Base-by-base conservation (phyloP, 2,113 vertebrate species). In the Picathartes gymnocephalus region DNA sequence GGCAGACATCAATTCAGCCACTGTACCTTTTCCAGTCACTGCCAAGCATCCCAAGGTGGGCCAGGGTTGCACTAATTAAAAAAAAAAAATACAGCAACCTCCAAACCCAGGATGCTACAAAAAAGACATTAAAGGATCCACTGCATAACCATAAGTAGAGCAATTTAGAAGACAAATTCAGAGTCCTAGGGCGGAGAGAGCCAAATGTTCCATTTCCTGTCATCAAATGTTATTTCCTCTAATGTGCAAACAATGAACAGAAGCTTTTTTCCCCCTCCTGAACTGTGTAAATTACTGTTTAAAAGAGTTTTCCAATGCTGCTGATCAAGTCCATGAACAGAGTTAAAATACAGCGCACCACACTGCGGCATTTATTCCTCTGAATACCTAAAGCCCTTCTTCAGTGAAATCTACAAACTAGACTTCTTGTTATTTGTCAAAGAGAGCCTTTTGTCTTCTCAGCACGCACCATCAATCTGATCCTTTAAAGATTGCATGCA, bases 241-340 rank as follows among this genome's bases (percentile, higher is more conserved):
- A 88, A 94, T 93, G 80, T 86, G 82, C 86, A 96, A 96, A 96
- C 96, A 96, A 96, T 92, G 93, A 97, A 81, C 90, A 95, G 93
- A 94, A 96, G 86, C 45, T 24, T 94, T 82, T 53, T 64, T 17
- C 0, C n/a, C 56, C 33, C 20, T 71, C n/a, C 53, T 5, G 0
- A 93, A 91, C 71, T 77, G 61, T 45, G 71, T 37, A 74, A 96
- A 86, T 93, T 95, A 84, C 85, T 60, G 56, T 81, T 94, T 71
- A 56, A 73, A 64, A 80, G 61, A 90, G 31, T 93, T 93, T 85
- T 92, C 68, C 69, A 74, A 53, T 53, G 65, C 37, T 68, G 64
- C 72, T 50, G 80, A 92, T 88, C 57, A 88, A 90, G 48, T 83
- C 72, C 45, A 50, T 5, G 1, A 44, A 51, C 40, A 72, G n/a